These are phyloP conservation scores for Flabesymbios commensalis DNA, from an alignment of 2,888 invertebrate genomes.

Conservation along the genomic window DNA sequence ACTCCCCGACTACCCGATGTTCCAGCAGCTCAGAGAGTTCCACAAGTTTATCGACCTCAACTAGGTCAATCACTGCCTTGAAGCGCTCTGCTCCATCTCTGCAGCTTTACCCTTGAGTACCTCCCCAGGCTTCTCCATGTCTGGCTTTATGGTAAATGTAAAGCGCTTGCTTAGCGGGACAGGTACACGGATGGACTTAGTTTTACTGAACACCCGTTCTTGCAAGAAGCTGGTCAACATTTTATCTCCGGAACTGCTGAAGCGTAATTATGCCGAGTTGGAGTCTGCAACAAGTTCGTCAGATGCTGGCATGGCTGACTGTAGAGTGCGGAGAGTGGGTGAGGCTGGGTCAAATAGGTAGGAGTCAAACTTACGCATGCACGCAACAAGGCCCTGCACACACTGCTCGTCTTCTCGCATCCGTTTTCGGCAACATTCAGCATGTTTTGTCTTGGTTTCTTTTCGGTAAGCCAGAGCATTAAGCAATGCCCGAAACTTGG, in stretches of 20 bases:
- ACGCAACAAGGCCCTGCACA: slow-evolving; percentile 13
- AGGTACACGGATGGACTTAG: slow-evolving; percentile 10
- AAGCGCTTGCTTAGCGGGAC: slow-evolving; percentile 15
- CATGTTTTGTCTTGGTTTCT: slow-evolving; percentile 2
- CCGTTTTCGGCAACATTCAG: slow-evolving; percentile 5
- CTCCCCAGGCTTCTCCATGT: slow-evolving; percentile 7
- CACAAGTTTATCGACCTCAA: slow-evolving; percentile 9
- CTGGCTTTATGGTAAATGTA: slow-evolving; percentile 11
- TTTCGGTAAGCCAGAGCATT: slow-evolving; percentile 9
- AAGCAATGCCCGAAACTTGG: background rate
- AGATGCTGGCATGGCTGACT: slow-evolving; percentile 17
- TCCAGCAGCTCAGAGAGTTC: slow-evolving; percentile 3
- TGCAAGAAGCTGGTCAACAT: slow-evolving; percentile 12
- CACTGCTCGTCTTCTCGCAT: slow-evolving; percentile 13
- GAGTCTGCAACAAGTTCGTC: slow-evolving; percentile 15
- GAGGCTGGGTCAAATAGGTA: slow-evolving; percentile 6
- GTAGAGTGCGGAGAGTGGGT: slow-evolving; percentile 13
- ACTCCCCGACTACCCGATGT: slow-evolving; percentile 15
- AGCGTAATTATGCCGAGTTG: slow-evolving; percentile 14
- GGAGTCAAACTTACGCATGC: slow-evolving; percentile 1
- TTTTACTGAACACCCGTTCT: slow-evolving; percentile 1
- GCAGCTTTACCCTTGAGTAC: slow-evolving; percentile 10
- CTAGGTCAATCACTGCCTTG: slow-evolving; percentile 14
- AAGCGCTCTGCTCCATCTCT: slow-evolving; percentile 12
- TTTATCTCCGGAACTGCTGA: slow-evolving; percentile 8